Base-by-base conservation (phyloP, 2,113 vertebrate genomes). In the Prinia subflava region DNA sequence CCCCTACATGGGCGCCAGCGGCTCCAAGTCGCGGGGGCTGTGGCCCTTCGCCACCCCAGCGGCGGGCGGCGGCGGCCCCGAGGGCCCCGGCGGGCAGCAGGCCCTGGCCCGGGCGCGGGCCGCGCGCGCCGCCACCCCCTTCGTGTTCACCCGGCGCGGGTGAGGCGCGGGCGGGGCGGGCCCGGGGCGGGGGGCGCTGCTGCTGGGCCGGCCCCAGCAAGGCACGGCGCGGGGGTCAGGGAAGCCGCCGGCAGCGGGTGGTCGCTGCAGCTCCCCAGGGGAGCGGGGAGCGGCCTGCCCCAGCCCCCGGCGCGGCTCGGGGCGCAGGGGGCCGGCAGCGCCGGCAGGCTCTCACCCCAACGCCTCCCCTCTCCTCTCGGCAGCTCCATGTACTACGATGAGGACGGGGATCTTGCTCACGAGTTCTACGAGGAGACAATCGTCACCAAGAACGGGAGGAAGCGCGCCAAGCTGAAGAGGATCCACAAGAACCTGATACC, bases 401-500 rank as follows among this genome's bases (percentile, higher is more conserved):
- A 99, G 95, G 99, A 99, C 16, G 99, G 99, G 9, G 99, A 99
- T 88, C 98, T 99, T 28, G 99, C 99, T 65, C 99, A 99, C 42
- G 99, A 99, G 82, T 99, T 99, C 97, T 99, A 99, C 12, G 99
- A 99, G 95, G 99, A 99, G 97, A 99, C 98, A 20, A 98, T 99
- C 95, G 98, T 99, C 95, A 99, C 99, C 79, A 99, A 99, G 98
- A 99, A 99, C 5, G 99, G 99, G 64, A 98, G 99, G 87, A 99
- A 98, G 95, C 99, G 98, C 62, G 99, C 99, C 81, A 99, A 99
- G 97, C 98, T 99, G 98, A 99, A 98, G 97, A 98, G 99, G 92
- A 99, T 99, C 76, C 98, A 99, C 92, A 99, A 99, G 97, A 99
- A 99, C 96, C 97, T 99, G 95, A 98, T 99, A 98, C 99, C 99